Evolutionary conservation across 2,113 vertebrate genomes (phyloP).

Genomic region (Xenopus tropicalis): UCB_Xtro_10.0 CM004443.2:30520001-30520500

Average conservation of each 20-base stretch:
- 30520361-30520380: constrained; percentile 58
- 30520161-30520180: constrained; percentile 73
- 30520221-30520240: not conserved
- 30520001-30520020: constrained; percentile 51
- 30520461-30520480: constrained; percentile 26
- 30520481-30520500: constrained; percentile 13
- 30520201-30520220: constrained; percentile 59
- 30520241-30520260: not conserved
- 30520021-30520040: constrained; percentile 53
- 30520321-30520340: constrained; percentile 44
- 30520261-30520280: not conserved
- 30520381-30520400: constrained; percentile 67
- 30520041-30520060: constrained; percentile 53
- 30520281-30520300: too few relatives aligned
- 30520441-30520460: constrained; percentile 29
- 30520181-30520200: constrained; percentile 55
- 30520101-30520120: constrained; percentile 67
- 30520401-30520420: constrained; percentile 55
- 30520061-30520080: constrained; percentile 57
- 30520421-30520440: constrained; percentile 63
- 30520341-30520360: constrained; percentile 50
- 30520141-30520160: constrained; percentile 72
- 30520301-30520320: not conserved
- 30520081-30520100: constrained; percentile 52
- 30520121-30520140: constrained; percentile 63